These are phyloP conservation scores for Zelleria hepariella DNA, from an alignment of 2,888 invertebrate genomes.

Conservation along the genomic window DNA sequence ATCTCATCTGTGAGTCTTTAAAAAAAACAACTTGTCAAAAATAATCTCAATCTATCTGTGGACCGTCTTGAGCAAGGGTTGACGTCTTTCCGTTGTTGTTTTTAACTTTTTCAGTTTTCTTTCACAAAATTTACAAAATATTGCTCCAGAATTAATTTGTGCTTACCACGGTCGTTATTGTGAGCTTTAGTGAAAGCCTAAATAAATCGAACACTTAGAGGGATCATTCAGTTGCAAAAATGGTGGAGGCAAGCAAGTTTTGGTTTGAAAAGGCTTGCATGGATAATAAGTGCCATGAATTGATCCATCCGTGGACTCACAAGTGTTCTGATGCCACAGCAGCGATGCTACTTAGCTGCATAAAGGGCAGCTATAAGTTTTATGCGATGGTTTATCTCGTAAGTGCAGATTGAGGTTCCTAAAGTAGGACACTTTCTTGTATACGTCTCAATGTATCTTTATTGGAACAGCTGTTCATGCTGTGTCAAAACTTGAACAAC, in stretches of 20 bases:
- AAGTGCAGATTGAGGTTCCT: conserved; percentile 26
- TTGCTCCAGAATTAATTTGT: no score
- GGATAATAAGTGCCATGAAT: conserved; percentile 40
- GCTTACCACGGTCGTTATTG: not conserved
- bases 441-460: not conserved
- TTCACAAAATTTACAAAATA: no score
- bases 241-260: conserved; percentile 67
- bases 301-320: conserved; percentile 65
- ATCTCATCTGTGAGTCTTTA: no score
- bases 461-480: not conserved
- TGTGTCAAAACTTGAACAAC: not conserved
- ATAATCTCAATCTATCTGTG: no score
- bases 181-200: not conserved
- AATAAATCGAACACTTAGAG: not conserved
- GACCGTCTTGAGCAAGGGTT: no score
- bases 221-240: conserved; percentile 16
- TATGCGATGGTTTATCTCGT: conserved; percentile 67
- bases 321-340: conserved; percentile 51
- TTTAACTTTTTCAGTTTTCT: no score
- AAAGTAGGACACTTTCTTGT: not conserved
- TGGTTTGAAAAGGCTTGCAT: conserved; percentile 58
- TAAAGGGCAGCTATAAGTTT: conserved; percentile 63
- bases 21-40: no score
- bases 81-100: no score
- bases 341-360: conserved; percentile 53